Percentiles rank a stretch among this genome's conserved stretches.
Evolutionary conservation across 2,113 vertebrate species (phyloP).

Genomic region (Tragelaphus scriptus): DNA sequence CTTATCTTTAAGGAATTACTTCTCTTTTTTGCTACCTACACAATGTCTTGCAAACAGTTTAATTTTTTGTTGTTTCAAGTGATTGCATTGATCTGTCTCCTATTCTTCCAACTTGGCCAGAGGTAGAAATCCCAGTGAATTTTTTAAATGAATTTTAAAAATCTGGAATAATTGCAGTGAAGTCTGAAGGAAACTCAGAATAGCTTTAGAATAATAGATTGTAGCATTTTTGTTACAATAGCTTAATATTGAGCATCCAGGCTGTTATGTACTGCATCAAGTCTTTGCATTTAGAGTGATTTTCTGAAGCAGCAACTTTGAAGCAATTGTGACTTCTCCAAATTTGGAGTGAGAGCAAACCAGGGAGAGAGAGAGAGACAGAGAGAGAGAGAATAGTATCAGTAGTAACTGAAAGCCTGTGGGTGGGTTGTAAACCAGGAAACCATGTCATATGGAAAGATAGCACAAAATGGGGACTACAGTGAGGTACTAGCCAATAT

Average conservation of each 20-base stretch:
- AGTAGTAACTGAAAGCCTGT: background rate
- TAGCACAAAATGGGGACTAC: background rate
- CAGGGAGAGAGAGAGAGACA: background rate
- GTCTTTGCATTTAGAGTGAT: background rate
- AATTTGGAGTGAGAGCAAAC: background rate
- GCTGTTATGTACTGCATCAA: background rate
- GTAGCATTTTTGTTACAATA: background rate
- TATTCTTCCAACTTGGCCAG: background rate
- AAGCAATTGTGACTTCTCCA: background rate
- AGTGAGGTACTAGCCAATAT: background rate
- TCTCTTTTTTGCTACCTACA: background rate
- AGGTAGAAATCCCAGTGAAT: background rate
- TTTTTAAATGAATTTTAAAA: background rate
- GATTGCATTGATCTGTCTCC: background rate
- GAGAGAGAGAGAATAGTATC: background rate
- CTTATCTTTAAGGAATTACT: background rate
- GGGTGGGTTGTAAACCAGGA: background rate
- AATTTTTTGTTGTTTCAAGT: background rate
- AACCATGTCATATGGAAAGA: background rate
- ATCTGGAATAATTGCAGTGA: background rate
- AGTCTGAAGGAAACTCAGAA: background rate
- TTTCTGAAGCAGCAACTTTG: background rate
- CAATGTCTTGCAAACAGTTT: background rate
- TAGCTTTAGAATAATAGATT: background rate
- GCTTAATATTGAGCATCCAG: background rate